Evolutionary conservation across 2,113 vertebrate species (phyloP).

Genomic region (Spilogale gracilis): DNA sequence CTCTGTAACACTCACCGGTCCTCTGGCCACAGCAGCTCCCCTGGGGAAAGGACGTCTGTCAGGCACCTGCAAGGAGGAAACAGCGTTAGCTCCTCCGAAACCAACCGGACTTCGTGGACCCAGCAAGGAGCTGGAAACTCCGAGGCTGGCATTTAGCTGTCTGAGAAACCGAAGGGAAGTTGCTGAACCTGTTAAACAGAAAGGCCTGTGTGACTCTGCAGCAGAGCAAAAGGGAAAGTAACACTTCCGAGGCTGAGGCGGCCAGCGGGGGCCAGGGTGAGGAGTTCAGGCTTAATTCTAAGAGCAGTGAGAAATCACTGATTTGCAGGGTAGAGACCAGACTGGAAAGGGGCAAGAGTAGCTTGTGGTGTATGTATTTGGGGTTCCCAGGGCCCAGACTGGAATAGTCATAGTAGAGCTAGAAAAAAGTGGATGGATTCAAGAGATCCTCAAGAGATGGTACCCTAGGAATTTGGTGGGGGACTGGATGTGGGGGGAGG

Average conservation of each 20-base stretch:
- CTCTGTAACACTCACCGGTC: conserved; percentile 71
- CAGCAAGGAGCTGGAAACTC: conserved; percentile 48
- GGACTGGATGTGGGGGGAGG: no score
- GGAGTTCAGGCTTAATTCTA: background rate
- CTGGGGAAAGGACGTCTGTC: background rate
- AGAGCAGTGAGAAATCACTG: background rate
- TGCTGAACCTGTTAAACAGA: conserved; percentile 81
- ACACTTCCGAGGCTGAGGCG: background rate
- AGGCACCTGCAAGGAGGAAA: conserved; percentile 73
- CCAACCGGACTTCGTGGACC: background rate
- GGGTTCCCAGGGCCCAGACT: background rate
- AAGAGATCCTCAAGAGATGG: background rate
- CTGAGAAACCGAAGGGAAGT: conserved; percentile 70
- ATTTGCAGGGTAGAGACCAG: background rate
- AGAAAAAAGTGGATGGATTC: background rate
- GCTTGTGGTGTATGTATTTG: background rate
- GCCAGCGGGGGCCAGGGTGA: background rate
- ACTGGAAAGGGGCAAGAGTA: background rate
- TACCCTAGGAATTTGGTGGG: background rate
- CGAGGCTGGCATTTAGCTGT: conserved; percentile 61
- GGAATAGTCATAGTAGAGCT: background rate
- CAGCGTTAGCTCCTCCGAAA: background rate
- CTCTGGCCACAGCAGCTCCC: conserved; percentile 34
- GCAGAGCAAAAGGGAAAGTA: conserved; percentile 62
- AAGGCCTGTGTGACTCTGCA: background rate